Base-by-base conservation (phyloP, 2,888 invertebrate species). In the Ypsolopha sequella region DNA sequence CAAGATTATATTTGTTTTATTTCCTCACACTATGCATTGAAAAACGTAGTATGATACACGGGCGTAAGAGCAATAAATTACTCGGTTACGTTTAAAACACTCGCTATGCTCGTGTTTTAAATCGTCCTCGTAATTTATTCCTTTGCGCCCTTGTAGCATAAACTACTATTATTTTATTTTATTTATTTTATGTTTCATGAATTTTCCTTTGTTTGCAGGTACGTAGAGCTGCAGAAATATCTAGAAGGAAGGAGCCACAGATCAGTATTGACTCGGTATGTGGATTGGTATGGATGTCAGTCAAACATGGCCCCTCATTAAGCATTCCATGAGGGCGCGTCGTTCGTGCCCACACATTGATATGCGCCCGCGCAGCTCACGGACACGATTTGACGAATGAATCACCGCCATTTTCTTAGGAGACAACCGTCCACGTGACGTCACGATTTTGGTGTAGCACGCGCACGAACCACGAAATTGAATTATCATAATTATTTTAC, bases 331-430 rank as follows among this genome's bases (percentile, higher is more conserved):
- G 65, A 68, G 70, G 71, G 65, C 65, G 62, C 63, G 59, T 56
- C 59, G 50, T 64, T 64, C 66, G 68, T 69, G 73, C 65, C 55
- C 63, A 59, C 75, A 82, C 75, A 82, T 84, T 74, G 76, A 68
- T 78, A 84, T 82, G 82, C 80, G 80, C 80, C 74, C 77, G 82
- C 74, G 79, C 79, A 73, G 70, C 72, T 69, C 73, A 65, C 68
- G 65, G 68, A 68, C 78, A 74, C 72, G 76, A 69, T 75, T 77
- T 75, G 76, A 79, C 75, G 76, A 71, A 72, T 82, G 79, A 81
- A 74, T 82, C 82, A 82, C 74, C 24, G 70, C 69, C 61, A 67
- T 72, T 76, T 75, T 74, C 73, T 66, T 68, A 65, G 73, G 54
- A 53, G 56, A 54, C 13, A 51, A 58, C 56, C 57, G 67, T 62